phyloP scores from a whole-genome alignment of 2,113 vertebrate genomes.

The Thamnaconus septentrionalis region DNA sequence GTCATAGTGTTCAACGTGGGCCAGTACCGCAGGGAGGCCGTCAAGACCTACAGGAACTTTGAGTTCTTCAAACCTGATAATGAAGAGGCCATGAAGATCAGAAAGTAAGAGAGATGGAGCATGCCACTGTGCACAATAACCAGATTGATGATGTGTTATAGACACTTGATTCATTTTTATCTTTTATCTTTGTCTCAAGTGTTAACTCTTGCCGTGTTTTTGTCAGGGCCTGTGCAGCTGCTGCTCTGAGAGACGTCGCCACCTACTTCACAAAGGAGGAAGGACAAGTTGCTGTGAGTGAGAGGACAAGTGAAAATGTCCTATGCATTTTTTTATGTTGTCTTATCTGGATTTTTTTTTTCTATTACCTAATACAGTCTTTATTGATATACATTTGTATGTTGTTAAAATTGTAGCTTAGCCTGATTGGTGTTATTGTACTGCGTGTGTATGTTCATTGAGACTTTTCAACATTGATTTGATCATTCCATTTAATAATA shows the following conservation, averaged over 20 bases:
- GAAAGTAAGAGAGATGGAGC: slow-evolving; percentile 73
- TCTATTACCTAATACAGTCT: too few species aligned
- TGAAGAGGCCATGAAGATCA: slow-evolving; percentile 85
- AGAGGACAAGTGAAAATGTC: slow-evolving; percentile 34
- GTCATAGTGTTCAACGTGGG: slow-evolving; percentile 88
- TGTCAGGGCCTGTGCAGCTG: slow-evolving; percentile 83
- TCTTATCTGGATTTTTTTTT: too few species aligned
- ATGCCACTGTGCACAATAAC: not conserved
- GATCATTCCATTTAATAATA: too few species aligned
- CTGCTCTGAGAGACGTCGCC: slow-evolving; percentile 83
- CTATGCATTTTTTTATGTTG: not conserved
- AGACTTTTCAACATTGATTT: too few species aligned
- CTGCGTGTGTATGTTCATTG: too few species aligned
- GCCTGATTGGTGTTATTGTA: too few species aligned
- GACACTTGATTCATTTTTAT: not conserved
- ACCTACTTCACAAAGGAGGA: slow-evolving; percentile 80
- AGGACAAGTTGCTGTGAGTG: slow-evolving; percentile 88
- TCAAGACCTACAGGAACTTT: slow-evolving; percentile 85
- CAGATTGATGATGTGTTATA: not conserved
- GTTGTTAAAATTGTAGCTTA: too few species aligned
- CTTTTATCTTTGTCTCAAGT: not conserved
- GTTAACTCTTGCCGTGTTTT: slow-evolving; percentile 15
- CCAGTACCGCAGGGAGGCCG: slow-evolving; percentile 88
- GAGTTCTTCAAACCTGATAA: slow-evolving; percentile 89
- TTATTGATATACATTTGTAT: too few species aligned